Conservation (phyloP, 2,113 vertebrate species). For the Neodon shergylaensis region DNA sequence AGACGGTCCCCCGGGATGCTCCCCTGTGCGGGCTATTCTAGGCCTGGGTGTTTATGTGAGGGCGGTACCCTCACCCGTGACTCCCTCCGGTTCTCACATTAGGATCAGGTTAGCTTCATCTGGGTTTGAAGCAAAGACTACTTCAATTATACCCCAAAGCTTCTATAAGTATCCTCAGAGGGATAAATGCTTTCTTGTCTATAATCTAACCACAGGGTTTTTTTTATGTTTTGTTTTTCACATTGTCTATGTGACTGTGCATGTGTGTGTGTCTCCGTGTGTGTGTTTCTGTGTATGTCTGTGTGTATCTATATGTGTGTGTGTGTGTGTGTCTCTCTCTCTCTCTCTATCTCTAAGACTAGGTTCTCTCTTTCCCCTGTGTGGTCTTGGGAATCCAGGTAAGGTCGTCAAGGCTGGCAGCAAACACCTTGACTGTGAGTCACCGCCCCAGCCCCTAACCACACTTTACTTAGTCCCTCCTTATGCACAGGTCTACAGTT, state of each 20-base stretch:
- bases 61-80: rapidly evolving
- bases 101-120: background rate
- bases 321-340: background rate
- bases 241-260: background rate
- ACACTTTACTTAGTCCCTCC: background rate
- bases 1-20: background rate
- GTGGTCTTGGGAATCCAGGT: background rate
- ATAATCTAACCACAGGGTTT: background rate
- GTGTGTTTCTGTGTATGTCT: background rate
- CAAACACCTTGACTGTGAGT: background rate
- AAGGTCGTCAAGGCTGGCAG: too few species aligned
- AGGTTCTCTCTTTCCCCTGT: background rate
- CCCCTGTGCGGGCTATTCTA: background rate
- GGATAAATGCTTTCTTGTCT: background rate
- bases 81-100: background rate
- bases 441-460: background rate
- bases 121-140: background rate
- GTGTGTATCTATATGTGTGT: background rate
- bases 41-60: background rate
- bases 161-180: background rate
- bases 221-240: background rate
- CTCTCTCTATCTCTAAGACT: too few species aligned
- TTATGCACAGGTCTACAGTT: background rate
- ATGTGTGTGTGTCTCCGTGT: background rate
- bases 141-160: background rate